Evolutionary conservation across 2,888 invertebrate species (phyloP), one percentile per base, ranked within the genome.

Genomic region (Altica lythri): DNA sequence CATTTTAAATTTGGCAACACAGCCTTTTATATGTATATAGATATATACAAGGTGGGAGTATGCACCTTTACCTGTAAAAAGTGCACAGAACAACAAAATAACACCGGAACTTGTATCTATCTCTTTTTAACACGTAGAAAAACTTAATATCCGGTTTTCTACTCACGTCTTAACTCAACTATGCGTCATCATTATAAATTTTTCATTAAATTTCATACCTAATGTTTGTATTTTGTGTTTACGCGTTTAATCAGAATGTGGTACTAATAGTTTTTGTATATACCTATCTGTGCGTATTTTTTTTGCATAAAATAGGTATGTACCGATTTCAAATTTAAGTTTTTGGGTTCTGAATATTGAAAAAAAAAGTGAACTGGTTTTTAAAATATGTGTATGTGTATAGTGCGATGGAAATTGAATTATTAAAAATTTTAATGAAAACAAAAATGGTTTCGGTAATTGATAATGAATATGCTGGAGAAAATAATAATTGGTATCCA

Each of bases 111-210:
- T 22, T 29, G 18, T 35, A 1, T 16, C 38, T 17, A 13, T 53
- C 57, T 53, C 19, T 43, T 40, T 53, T 40, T 22, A 46, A 47
- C 46, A 25, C 44, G 44, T 17, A 13, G 13, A 27, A 25, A 35
- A 4, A 2, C 22, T 17, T 10, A 32, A 37, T 46, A 42, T 55
- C 51, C 55, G 42, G 37, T 18, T 35, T 22, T 10, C 37, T 10
- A 37, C 25, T 51, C 51, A 43, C 42, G 51, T 55, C 55, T 10
- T 30, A 9, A 10, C 43, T 46, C 5, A 30, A 14, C 32, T 47
- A 43, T 42, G 37, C 47, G 47, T 47, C 46, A 37, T n/a, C 46
- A 16, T 27, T 40, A 22, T 37, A 25, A 55, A 51, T 43, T 55
- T 43, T 55, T 47, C 30, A 49, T 30, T 22, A 18, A 29, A 32